phyloP scores from a whole-genome alignment of 2,888 invertebrate species.

The Apotomis capreana region DNA sequence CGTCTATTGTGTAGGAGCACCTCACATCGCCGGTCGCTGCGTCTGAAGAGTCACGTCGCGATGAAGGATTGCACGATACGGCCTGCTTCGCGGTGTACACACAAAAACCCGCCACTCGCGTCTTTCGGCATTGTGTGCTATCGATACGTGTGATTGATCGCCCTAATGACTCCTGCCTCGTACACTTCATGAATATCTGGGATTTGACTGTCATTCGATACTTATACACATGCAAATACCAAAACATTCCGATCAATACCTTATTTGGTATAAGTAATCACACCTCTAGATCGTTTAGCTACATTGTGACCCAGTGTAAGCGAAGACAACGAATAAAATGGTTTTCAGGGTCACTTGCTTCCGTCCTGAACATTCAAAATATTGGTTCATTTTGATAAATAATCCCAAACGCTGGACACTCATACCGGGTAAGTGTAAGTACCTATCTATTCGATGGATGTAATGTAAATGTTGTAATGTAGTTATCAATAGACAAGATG shows the following conservation, averaged over 20 bases:
- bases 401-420: too few relatives aligned
- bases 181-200: constrained; percentile 35
- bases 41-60: constrained; percentile 37
- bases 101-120: background rate
- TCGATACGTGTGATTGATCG: constrained; percentile 39
- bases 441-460: background rate
- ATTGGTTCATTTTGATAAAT: too few relatives aligned
- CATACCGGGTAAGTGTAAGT: too few relatives aligned
- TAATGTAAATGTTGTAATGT: constrained; percentile 5
- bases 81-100: background rate
- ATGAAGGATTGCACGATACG: constrained; percentile 27
- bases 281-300: too few relatives aligned
- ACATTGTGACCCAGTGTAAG: too few relatives aligned
- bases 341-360: too few relatives aligned
- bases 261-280: background rate
- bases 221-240: background rate
- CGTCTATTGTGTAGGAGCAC: too few relatives aligned
- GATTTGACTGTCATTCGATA: constrained; percentile 30
- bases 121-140: constrained; percentile 21
- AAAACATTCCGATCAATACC: background rate
- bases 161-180: constrained; percentile 33
- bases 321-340: too few relatives aligned
- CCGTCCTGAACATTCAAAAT: too few relatives aligned
- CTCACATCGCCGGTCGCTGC: constrained; percentile 8
- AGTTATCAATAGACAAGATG: constrained; percentile 11